Conservation (phyloP, 2,113 vertebrate genomes). For the Chloropsis cyanopogon region DNA sequence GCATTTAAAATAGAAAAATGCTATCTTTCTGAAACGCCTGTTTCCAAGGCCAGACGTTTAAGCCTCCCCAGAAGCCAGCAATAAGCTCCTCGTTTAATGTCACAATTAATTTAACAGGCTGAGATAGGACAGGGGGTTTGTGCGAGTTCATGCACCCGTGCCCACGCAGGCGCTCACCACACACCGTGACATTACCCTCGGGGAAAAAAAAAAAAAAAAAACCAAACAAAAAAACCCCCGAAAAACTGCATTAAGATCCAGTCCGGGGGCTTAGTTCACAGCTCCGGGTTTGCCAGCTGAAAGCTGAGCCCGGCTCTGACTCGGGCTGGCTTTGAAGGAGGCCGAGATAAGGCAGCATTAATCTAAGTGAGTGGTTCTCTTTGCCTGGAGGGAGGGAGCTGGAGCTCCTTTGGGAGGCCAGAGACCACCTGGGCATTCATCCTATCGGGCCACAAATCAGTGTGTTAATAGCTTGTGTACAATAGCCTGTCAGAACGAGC, state of each 20-base stretch:
- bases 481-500: slow-evolving; percentile 2
- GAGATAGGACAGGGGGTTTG: background rate
- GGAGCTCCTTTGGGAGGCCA: slow-evolving; percentile 24
- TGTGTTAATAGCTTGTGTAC: slow-evolving; percentile 35
- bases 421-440: slow-evolving; percentile 39
- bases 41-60: background rate
- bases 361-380: slow-evolving; percentile 38
- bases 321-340: slow-evolving; percentile 44
- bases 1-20: background rate
- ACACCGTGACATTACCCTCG: background rate
- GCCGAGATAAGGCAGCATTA: slow-evolving; percentile 49
- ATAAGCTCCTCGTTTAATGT: slow-evolving; percentile 34
- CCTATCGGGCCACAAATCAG: background rate
- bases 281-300: slow-evolving; percentile 47
- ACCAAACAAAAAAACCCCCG: too few relatives aligned
- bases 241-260: slow-evolving; percentile 37
- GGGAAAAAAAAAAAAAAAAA: background rate
- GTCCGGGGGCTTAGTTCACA: slow-evolving; percentile 9
- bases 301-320: slow-evolving; percentile 41
- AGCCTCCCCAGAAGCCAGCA: slow-evolving; percentile 35
- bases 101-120: slow-evolving; percentile 57
- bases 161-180: background rate
- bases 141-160: background rate
- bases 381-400: slow-evolving; percentile 17
- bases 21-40: background rate